Percentiles rank a stretch among this genome's conserved stretches.
Evolutionary conservation across 2,888 invertebrate genomes (phyloP).

Genomic region (Argyra leucocephala): DNA sequence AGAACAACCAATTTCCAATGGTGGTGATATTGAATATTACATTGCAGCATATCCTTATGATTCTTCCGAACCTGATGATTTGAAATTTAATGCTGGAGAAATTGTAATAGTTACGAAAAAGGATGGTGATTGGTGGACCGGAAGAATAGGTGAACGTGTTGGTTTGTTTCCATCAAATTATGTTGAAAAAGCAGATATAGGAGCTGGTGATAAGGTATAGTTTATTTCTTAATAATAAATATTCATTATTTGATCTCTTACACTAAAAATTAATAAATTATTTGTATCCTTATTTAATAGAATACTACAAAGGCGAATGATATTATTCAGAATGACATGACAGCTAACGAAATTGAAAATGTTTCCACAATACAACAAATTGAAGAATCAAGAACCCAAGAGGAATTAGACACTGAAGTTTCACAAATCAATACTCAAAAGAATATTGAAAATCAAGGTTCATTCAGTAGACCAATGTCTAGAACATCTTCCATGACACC

Average conservation of each 20-base stretch:
- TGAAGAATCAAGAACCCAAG: conserved; percentile 39
- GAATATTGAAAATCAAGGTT: conserved; percentile 35
- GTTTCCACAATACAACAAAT: conserved; percentile 20
- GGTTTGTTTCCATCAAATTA: conserved; percentile 99
- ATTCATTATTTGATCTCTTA: too few species aligned
- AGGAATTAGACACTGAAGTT: conserved; percentile 44
- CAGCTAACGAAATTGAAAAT: neutral
- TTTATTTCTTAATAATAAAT: too few species aligned
- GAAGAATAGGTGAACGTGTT: conserved; percentile 64
- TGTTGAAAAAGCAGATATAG: conserved; percentile 62
- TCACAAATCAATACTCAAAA: conserved; percentile 44
- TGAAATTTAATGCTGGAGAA: conserved; percentile 80
- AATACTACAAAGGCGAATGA: neutral
- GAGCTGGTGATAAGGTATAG: conserved; percentile 23
- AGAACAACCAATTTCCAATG: conserved; percentile 21
- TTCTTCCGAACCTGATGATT: conserved; percentile 81
- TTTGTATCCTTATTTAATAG: neutral
- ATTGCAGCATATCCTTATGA: conserved; percentile 83
- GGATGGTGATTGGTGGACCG: conserved; percentile 99
- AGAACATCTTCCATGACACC: conserved; percentile 45
- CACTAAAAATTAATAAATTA: too few species aligned
- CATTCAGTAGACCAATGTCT: conserved; percentile 44
- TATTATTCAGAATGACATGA: neutral
- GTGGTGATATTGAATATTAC: conserved; percentile 60
- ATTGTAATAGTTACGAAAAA: conserved; percentile 75